These are phyloP conservation scores for Styela clava DNA, from an alignment of 23 tunicate species.

Conservation along the genomic window DNA sequence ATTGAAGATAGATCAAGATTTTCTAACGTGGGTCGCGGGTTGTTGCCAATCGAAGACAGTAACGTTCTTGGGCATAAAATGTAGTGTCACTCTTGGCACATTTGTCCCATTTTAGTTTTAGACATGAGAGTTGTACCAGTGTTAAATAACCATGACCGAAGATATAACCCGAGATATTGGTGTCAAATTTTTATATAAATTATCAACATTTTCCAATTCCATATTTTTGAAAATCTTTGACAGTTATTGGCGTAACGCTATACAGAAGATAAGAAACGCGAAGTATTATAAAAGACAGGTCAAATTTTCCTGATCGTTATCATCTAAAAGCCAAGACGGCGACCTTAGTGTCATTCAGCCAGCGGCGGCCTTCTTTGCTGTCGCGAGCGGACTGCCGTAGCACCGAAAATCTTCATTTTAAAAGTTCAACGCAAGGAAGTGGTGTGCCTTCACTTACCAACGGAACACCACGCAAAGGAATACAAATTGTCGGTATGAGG, in stretches of 20 bases:
- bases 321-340: conserved; percentile 4
- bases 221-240: no score
- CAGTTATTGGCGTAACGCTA: not conserved
- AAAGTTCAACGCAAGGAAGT: not conserved
- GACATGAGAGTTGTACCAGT: no score
- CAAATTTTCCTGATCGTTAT: not conserved
- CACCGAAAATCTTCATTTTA: not conserved
- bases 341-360: conserved; percentile 16
- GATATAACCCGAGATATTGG: not conserved
- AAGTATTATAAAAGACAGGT: not conserved
- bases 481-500: conserved; percentile 33
- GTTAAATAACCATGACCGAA: not conserved
- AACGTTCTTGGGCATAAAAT: no score
- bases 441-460: not conserved
- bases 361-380: conserved; percentile 17
- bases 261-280: not conserved
- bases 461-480: not conserved
- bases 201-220: not conserved
- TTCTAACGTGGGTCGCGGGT: no score
- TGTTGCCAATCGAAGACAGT: no score
- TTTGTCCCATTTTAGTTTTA: no score
- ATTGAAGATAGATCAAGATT: no score
- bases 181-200: not conserved
- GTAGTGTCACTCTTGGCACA: no score
- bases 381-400: conserved; percentile 13